Evolutionary conservation across 92 coral and sea anemone species (phyloP).

Genomic region (Virgularia gustaviana): DNA sequence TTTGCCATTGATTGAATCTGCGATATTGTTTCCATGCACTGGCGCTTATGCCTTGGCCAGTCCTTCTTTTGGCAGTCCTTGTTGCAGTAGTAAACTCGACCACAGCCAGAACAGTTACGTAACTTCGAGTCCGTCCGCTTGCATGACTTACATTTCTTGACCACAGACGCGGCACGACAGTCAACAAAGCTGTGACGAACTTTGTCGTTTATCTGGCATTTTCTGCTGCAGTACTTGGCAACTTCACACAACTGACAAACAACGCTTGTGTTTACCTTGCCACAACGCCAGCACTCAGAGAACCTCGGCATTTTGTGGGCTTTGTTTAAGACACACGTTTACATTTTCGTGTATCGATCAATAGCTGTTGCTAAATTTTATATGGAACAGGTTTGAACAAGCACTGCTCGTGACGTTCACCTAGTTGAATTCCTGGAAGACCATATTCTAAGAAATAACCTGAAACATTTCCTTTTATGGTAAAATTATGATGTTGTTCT

Average conservation of each 20-base stretch:
- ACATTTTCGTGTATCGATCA: no score
- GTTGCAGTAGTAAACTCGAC: constrained; percentile 31
- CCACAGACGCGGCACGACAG: constrained; percentile 41
- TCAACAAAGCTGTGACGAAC: constrained; percentile 47
- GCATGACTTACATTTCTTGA: constrained; percentile 37
- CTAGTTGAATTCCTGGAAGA: no score
- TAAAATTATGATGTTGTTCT: no score
- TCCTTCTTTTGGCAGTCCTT: constrained; percentile 24
- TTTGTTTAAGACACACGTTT: no score
- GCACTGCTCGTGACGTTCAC: no score
- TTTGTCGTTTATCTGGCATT: constrained; percentile 55
- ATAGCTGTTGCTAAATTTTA: no score
- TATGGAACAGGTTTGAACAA: no score
- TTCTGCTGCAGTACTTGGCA: constrained; percentile 55
- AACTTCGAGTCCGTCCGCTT: constrained; percentile 13
- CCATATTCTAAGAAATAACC: no score
- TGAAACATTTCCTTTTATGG: no score
- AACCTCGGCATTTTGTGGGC: constrained; percentile 31
- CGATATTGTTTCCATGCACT: constrained; percentile 16
- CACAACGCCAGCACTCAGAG: constrained; percentile 31
- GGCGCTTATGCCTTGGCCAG: constrained; percentile 35
- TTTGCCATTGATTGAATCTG: not conserved
- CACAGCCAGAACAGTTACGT: constrained; percentile 27
- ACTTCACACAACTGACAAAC: constrained; percentile 8
- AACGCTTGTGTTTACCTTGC: not conserved